Base-by-base conservation (phyloP, 1,140 invertebrate genomes). In the Coenobita brevimanus region DNA sequence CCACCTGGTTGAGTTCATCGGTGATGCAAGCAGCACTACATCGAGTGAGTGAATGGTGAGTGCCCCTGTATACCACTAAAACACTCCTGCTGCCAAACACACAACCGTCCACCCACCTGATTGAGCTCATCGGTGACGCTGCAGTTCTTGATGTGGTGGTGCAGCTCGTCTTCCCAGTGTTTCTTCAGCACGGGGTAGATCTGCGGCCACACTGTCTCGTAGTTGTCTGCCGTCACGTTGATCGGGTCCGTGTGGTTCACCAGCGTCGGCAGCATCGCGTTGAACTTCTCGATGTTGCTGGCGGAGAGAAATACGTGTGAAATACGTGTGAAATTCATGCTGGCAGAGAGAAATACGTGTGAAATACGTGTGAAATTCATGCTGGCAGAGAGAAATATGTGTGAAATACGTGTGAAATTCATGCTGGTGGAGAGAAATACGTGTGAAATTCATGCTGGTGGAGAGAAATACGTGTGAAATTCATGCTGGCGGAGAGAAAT, bases 1-100 rank as follows among this genome's bases (percentile, higher is more conserved):
- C n/a, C 38, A 90, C 89, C 87, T 90, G 86, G 82, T 82, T 90
- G 21, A 90, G 82, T 50, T 90, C 86, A 33, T 62, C 89, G 21
- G 78, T 67, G 62, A 90, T 82, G 60, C 89, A n/a, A n/a, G n/a
- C n/a, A n/a, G n/a, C n/a, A n/a, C n/a, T n/a, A n/a, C n/a, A n/a
- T n/a, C n/a, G n/a, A n/a, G n/a, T n/a, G n/a, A n/a, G n/a, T n/a
- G n/a, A n/a, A n/a, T n/a, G n/a, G n/a, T n/a, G n/a, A n/a, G n/a
- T n/a, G n/a, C n/a, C n/a, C n/a, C n/a, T n/a, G n/a, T n/a, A n/a
- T n/a, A n/a, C n/a, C n/a, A n/a, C n/a, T n/a, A n/a, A n/a, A n/a
- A n/a, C n/a, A n/a, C n/a, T n/a, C n/a, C n/a, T n/a, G n/a, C n/a
- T n/a, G n/a, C n/a, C n/a, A n/a, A n/a, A n/a, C n/a, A n/a, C n/a